Conservation (phyloP, 1,140 invertebrate species). For the Dreissena polymorpha region DNA sequence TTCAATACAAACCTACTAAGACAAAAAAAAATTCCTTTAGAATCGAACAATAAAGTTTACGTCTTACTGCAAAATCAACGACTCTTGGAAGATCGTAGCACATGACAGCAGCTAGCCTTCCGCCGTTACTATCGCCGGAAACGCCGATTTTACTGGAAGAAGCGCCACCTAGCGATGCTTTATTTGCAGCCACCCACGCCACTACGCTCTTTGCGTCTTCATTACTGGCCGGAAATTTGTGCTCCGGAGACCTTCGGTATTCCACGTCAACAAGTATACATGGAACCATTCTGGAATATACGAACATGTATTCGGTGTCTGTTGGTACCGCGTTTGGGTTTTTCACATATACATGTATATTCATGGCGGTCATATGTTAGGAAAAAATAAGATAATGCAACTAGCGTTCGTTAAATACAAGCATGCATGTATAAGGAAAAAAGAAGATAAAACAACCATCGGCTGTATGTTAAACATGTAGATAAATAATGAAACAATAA, state of each 20-base stretch:
- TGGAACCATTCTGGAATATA: slow-evolving; percentile 66
- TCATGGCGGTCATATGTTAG: too few species aligned
- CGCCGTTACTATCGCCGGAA: slow-evolving; percentile 74
- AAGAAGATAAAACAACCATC: too few species aligned
- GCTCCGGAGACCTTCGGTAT: slow-evolving; percentile 74
- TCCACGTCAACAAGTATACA: slow-evolving; percentile 77
- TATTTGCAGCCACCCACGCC: slow-evolving; percentile 73
- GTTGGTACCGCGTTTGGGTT: too few species aligned
- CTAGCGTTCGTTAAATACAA: too few species aligned
- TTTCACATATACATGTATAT: too few species aligned
- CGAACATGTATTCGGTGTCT: neutral
- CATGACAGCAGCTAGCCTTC: slow-evolving; percentile 69
- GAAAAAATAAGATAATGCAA: too few species aligned
- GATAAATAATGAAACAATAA: too few species aligned
- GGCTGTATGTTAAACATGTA: too few species aligned
- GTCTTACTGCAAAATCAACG: slow-evolving; percentile 57
- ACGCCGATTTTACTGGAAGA: slow-evolving; percentile 66
- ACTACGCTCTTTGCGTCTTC: slow-evolving; percentile 73
- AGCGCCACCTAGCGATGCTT: slow-evolving; percentile 61
- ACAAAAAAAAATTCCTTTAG: too few species aligned
- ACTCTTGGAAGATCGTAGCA: slow-evolving; percentile 66
- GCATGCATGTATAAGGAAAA: too few species aligned
- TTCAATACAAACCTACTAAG: too few species aligned
- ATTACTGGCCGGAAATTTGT: slow-evolving; percentile 74
- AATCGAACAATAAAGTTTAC: too few species aligned